phyloP scores from a whole-genome alignment of 2,888 invertebrate genomes.

The Lydus trimaculatus region DNA sequence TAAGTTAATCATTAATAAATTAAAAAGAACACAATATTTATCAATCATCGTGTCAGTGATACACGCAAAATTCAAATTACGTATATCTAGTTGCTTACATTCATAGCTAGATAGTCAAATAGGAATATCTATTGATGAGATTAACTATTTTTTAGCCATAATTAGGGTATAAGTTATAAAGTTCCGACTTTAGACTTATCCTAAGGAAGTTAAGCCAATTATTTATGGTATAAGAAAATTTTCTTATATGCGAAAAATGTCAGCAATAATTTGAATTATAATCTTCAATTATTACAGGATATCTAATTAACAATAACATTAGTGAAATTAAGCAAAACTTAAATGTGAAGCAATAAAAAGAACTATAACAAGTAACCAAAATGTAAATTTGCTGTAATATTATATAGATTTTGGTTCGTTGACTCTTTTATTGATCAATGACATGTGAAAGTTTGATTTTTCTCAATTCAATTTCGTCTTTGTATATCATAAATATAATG shows the following conservation, averaged over 20 bases:
- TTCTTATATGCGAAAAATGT: too few relatives aligned
- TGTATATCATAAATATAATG: background rate
- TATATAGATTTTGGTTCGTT: background rate
- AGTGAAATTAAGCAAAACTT: too few relatives aligned
- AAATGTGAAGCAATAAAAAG: too few relatives aligned
- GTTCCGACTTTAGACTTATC: too few relatives aligned
- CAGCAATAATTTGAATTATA: too few relatives aligned
- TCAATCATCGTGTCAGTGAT: slow-evolving; percentile 30
- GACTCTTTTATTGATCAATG: background rate
- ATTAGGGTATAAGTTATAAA: background rate
- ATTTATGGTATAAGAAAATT: too few relatives aligned
- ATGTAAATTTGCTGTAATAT: background rate
- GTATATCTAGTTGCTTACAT: background rate
- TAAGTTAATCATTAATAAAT: slow-evolving; percentile 33
- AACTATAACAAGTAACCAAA: background rate
- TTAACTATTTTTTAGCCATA: background rate
- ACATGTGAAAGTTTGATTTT: background rate
- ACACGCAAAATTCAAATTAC: slow-evolving; percentile 33
- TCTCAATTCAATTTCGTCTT: background rate
- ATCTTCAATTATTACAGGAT: too few relatives aligned
- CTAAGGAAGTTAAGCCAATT: too few relatives aligned
- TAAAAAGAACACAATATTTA: slow-evolving; percentile 31
- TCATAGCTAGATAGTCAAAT: background rate
- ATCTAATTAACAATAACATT: too few relatives aligned
- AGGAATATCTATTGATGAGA: background rate